These are phyloP conservation scores for Siderastrea siderea DNA, from an alignment of 92 coral and sea anemone species.

Conservation along the genomic window DNA sequence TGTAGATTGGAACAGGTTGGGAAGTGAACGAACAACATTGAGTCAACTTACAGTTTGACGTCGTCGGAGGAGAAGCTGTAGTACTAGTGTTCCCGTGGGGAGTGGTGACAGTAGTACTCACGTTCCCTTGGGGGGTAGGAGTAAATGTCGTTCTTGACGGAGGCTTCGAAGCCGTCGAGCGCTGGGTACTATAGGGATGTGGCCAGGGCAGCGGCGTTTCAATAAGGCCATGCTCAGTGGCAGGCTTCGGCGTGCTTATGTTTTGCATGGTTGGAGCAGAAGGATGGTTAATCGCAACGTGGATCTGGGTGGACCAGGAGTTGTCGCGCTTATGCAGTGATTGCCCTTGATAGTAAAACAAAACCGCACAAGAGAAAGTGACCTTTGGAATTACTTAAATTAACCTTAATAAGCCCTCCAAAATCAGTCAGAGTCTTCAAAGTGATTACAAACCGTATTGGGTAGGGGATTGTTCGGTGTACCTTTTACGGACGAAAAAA, in stretches of 20 bases:
- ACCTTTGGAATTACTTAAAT: too few relatives aligned
- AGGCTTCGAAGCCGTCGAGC: neutral
- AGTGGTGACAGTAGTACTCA: neutral
- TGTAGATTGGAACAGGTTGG: too few relatives aligned
- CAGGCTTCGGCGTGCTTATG: neutral
- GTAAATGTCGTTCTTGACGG: too few relatives aligned
- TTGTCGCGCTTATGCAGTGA: neutral
- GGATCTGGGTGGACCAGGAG: neutral
- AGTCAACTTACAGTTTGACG: conserved; percentile 1
- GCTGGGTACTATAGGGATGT: neutral
- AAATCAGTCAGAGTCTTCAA: too few relatives aligned
- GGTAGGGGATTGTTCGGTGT: too few relatives aligned
- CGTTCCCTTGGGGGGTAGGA: neutral
- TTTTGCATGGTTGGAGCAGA: neutral
- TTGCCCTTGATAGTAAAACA: neutral
- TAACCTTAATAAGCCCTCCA: too few relatives aligned
- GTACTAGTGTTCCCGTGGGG: neutral
- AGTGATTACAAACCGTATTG: too few relatives aligned
- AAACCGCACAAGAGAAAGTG: neutral
- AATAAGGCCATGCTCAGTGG: neutral
- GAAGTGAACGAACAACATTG: too few relatives aligned
- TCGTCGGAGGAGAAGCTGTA: neutral
- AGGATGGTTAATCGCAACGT: neutral
- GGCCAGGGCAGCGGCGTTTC: conserved; percentile 42
- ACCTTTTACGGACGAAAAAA: too few relatives aligned